Percentiles rank a stretch among this genome's conserved stretches.
Conservation (phyloP, 2,113 vertebrate genomes). For the Mus pahari region DNA sequence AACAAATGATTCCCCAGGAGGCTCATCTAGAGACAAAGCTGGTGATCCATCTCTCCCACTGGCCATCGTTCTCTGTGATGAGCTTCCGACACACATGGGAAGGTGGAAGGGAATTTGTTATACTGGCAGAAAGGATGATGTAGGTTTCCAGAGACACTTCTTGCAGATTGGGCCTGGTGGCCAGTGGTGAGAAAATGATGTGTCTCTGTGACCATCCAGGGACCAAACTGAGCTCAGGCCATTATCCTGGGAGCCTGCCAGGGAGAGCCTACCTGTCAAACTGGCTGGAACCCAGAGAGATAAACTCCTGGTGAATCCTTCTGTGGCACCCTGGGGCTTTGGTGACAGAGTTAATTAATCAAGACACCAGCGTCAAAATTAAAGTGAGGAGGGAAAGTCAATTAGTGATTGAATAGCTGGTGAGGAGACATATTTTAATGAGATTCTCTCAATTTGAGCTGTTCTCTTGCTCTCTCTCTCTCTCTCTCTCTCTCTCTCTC, state of each 20-base stretch:
- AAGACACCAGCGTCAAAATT: slow-evolving; percentile 79
- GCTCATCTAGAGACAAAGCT: not conserved
- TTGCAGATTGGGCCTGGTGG: not conserved
- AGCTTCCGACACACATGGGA: not conserved
- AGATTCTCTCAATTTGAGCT: slow-evolving; percentile 43
- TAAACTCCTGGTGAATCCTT: slow-evolving; percentile 52
- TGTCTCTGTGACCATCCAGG: not conserved
- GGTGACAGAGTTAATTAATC: slow-evolving; percentile 83
- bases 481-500: slow-evolving; percentile 38
- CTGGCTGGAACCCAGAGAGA: slow-evolving; percentile 56
- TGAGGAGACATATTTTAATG: slow-evolving; percentile 76
- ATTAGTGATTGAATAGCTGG: slow-evolving; percentile 79
- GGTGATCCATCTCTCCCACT: not conserved
- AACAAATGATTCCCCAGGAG: not conserved
- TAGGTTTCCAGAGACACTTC: not conserved
- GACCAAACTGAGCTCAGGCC: slow-evolving; percentile 49
- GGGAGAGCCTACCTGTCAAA: slow-evolving; percentile 68
- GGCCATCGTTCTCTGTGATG: not conserved
- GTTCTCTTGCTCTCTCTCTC: slow-evolving; percentile 5
- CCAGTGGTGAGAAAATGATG: slow-evolving; percentile 16
- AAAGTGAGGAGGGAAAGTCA: slow-evolving; percentile 80
- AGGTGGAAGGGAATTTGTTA: not conserved
- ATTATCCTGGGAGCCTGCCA: slow-evolving; percentile 41
- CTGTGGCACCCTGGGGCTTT: slow-evolving; percentile 64
- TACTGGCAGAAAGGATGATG: not conserved